These are phyloP conservation scores for Zonitis immaculata DNA, from an alignment of 2,888 invertebrate genomes.

Conservation along the genomic window DNA sequence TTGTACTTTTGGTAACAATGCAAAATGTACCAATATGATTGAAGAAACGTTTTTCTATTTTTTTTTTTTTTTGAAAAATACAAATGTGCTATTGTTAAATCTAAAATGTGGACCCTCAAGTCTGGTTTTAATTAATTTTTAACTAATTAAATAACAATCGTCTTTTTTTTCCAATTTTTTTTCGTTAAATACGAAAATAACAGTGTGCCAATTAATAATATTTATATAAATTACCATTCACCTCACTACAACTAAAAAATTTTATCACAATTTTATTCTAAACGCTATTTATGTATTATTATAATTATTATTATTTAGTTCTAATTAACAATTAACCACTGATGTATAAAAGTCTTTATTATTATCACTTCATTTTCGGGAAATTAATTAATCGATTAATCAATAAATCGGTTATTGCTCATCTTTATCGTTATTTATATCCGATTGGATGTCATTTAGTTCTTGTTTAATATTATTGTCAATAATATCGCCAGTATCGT, in stretches of 20 bases:
- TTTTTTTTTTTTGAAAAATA: neutral
- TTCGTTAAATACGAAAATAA: slow-evolving; percentile 9
- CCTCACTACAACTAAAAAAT: slow-evolving; percentile 19
- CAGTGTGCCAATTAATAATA: slow-evolving; percentile 17
- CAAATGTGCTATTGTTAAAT: neutral
- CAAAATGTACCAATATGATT: neutral
- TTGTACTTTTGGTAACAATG: neutral
- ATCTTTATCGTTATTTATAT: slow-evolving; percentile 13
- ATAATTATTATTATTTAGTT: too few relatives aligned
- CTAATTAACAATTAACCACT: neutral
- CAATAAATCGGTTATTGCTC: slow-evolving; percentile 14
- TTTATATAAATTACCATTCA: slow-evolving; percentile 18
- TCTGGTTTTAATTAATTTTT: neutral
- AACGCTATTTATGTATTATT: neutral
- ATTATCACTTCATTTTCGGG: neutral
- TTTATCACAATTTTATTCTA: slow-evolving; percentile 22
- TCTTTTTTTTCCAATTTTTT: slow-evolving; percentile 11
- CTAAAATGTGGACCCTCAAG: slow-evolving; percentile 14
- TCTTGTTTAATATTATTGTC: slow-evolving; percentile 25
- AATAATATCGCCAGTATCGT: slow-evolving; percentile 9
- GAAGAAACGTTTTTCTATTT: too few relatives aligned
- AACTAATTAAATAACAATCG: too few relatives aligned
- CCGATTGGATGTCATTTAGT: slow-evolving; percentile 13
- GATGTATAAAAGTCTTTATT: neutral
- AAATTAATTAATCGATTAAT: neutral